These are phyloP conservation scores for Microtus ochrogaster DNA, from an alignment of 2,113 vertebrate species.

Conservation along the genomic window DNA sequence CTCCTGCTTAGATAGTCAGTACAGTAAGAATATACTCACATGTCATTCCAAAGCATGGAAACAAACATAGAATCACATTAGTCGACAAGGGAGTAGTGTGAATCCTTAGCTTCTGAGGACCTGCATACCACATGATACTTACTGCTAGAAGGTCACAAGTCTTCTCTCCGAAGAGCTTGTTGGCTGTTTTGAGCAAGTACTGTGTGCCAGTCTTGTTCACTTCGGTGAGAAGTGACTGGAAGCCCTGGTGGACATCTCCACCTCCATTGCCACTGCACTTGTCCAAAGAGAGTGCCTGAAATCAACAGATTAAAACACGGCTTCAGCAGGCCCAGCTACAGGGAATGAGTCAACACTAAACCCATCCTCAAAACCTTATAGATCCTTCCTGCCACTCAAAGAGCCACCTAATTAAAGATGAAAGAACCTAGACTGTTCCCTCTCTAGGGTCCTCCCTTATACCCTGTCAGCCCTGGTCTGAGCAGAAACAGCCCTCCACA, in stretches of 20 bases:
- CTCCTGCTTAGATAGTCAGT: not conserved
- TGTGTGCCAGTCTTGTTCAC: slow-evolving; percentile 89
- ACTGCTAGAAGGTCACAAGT: slow-evolving; percentile 89
- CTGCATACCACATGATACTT: slow-evolving; percentile 69
- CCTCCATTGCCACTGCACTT: not conserved
- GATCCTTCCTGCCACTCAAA: not conserved
- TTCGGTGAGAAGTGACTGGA: slow-evolving; percentile 86
- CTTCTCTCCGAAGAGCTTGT: slow-evolving; percentile 93
- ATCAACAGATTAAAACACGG: too few species aligned
- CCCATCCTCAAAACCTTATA: not conserved
- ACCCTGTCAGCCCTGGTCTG: not conserved
- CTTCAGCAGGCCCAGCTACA: not conserved
- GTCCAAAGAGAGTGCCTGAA: too few species aligned
- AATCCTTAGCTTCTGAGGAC: not conserved
- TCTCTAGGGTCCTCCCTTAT: not conserved
- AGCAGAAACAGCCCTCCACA: not conserved
- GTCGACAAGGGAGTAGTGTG: not conserved
- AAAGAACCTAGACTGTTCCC: not conserved
- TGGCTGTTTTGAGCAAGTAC: slow-evolving; percentile 92
- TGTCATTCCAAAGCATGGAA: not conserved
- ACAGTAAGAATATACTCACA: not conserved
- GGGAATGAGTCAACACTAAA: not conserved
- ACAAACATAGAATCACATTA: not conserved
- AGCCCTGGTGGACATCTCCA: slow-evolving; percentile 86
- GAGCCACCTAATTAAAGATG: not conserved